These are phyloP conservation scores for Darevskia mixta DNA, from an alignment of 2,797 vertebrate species.

Conservation along the genomic window DNA sequence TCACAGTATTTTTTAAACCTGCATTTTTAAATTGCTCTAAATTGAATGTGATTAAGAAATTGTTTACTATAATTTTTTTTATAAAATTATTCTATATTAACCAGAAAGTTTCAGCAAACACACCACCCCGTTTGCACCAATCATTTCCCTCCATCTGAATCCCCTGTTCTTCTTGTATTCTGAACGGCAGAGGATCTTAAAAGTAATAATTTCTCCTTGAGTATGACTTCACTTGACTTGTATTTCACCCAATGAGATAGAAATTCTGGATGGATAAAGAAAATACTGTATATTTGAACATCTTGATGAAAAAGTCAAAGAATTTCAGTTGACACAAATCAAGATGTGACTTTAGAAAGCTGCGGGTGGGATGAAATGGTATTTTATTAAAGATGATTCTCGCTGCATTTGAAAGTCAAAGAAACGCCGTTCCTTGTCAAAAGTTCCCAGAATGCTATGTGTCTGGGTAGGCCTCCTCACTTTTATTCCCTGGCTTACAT, in stretches of 20 bases:
- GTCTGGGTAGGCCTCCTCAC: neutral
- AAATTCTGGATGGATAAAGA: conserved; percentile 75
- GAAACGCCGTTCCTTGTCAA: conserved; percentile 19
- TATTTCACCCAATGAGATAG: conserved; percentile 74
- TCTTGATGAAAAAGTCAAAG: conserved; percentile 75
- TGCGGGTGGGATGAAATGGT: conserved; percentile 69
- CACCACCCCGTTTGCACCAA: neutral
- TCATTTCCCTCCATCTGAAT: neutral
- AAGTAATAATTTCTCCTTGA: conserved; percentile 74
- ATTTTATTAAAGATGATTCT: conserved; percentile 65
- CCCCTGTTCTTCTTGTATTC: neutral
- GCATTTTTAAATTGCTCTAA: no score
- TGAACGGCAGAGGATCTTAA: conserved; percentile 59
- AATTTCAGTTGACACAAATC: conserved; percentile 75
- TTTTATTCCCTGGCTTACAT: conserved; percentile 6
- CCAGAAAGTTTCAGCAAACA: neutral
- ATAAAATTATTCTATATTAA: neutral
- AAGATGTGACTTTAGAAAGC: conserved; percentile 67
- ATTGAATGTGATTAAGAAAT: no score
- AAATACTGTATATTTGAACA: conserved; percentile 69
- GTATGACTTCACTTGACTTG: conserved; percentile 69
- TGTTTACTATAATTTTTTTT: no score
- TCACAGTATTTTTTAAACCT: no score
- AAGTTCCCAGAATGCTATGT: conserved; percentile 37
- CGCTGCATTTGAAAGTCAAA: conserved; percentile 71